Base-by-base conservation (phyloP, 2,797 vertebrate genomes). In the Morus bassanus region DNA sequence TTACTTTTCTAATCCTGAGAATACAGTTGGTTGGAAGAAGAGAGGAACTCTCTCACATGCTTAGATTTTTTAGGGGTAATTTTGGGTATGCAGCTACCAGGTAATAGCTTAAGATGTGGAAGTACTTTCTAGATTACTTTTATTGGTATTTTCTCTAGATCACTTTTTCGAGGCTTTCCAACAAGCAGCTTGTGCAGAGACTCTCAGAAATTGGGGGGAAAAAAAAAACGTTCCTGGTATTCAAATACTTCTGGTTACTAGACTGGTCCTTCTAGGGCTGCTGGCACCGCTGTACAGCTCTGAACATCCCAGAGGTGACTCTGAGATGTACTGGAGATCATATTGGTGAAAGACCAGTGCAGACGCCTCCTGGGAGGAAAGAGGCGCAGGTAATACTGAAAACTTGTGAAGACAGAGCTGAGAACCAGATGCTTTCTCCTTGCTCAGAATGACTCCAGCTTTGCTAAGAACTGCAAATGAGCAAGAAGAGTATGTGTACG, bases 1-100 rank as follows among this genome's bases (percentile, higher is more conserved):
- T 14, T 67, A 4, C 37, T 39, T 61, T 61, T 30, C 37, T 65
- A 51, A 80, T 73, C 23, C 65, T 77, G 56, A 77, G 39, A 46
- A 30, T 65, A 7, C 6, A 27, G 33, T 21, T 79, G 39, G 13
- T 53, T 64, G 63, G 56, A 59, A 50, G 69, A 74, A 43, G 33
- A 69, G 13, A 70, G n/a, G n/a, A 76, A 39, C 77, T 33, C 6
- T 51, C 33, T 85, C 0, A 0, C 3, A 1, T 19, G 7, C 24
- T 33, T 54, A 43, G 12, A 18, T 9, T 41, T n/a, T n/a, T 13
- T 25, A 21, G 22, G 14, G 16, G 16, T 67, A n/a, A 11, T 64
- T 92, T 65, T 82, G 48, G 19, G 22, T 61, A 25, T 48, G 37
- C 54, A 79, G 18, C 63, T 93, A 13, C 4, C 59, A 51, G 18